Evolutionary conservation across 2,888 invertebrate species (phyloP).

Genomic region (Leptarthrus brevirostris): DNA sequence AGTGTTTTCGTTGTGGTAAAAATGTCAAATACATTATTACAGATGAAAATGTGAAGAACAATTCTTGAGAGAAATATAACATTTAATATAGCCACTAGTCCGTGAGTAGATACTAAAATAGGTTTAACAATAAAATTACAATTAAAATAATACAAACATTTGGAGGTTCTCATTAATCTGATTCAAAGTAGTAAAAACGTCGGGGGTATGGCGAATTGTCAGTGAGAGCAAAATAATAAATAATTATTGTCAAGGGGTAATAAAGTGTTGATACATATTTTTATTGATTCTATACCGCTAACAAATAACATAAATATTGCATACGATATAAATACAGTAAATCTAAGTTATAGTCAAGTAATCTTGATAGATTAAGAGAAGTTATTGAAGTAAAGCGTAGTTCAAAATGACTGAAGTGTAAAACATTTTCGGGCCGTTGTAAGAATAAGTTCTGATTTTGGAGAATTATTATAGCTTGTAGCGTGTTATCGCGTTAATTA

Average conservation of each 20-base stretch:
- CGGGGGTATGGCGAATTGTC: background rate
- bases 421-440: background rate
- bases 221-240: too few relatives aligned
- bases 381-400: slow-evolving; percentile 30
- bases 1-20: too few relatives aligned
- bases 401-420: slow-evolving; percentile 34
- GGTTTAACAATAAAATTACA: too few relatives aligned
- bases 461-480: too few relatives aligned
- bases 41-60: background rate
- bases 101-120: slow-evolving; percentile 25
- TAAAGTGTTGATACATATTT: slow-evolving; percentile 6
- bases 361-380: slow-evolving; percentile 25
- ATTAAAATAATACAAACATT: background rate
- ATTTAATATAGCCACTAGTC: slow-evolving; percentile 29
- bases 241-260: background rate
- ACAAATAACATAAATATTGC: slow-evolving; percentile 3
- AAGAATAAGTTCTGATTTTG: background rate
- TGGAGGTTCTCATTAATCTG: slow-evolving; percentile 1
- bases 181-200: too few relatives aligned
- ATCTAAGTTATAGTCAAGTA: slow-evolving; percentile 6
- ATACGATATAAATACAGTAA: slow-evolving; percentile 7
- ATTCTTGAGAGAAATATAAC: slow-evolving; percentile 5
- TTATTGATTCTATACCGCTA: slow-evolving; percentile 31
- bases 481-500: too few relatives aligned
- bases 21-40: too few relatives aligned